Evolutionary conservation across 2,888 invertebrate genomes (phyloP), one percentile per base, ranked within the genome.

Genomic region (Plebejus anna): DNA sequence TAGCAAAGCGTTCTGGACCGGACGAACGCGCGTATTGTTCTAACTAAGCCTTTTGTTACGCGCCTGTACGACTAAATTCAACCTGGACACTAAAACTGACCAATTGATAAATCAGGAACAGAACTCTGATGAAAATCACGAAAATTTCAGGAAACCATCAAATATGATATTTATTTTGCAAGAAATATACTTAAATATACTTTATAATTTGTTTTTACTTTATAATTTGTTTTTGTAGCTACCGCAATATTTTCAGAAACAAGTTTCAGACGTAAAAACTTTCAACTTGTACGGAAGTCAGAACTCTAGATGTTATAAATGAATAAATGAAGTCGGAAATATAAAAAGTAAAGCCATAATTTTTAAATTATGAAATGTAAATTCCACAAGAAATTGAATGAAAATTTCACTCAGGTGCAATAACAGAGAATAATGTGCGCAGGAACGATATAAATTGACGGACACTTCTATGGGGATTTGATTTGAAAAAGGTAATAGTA

Each of bases 11-110:
- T 82, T 83, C 81, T 83, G 84, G 81, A 82, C 80, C 80, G 85
- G 85, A 84, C 87, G 88, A 90, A 91, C 90, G 88, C 88, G 82
- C 84, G 89, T 86, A 90, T 92, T 93, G 92, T 92, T 85, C 88
- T 92, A 92, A 92, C 87, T 86, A 85, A 70, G 78, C 81, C 81
- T 89, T 86, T 88, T 90, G 90, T 90, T 89, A 85, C 83, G 83
- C 82, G 81, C 82, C 79, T 81, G 83, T 81, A 82, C 82, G 82
- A 81, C 81, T 72, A 76, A 76, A 76, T 57, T 72, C 38, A 72
- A 76, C 57, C 83, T 81, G 80, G 80, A 81, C 87, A 90, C 91
- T 90, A 91, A 89, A 88, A 90, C 28, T 86, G 86, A 83, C 80
- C 85, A 81, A 87, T 93, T 88, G 90, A 91, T 92, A 92, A 92